Percentiles rank a stretch among this genome's conserved stretches.
Conservation (phyloP, 2,797 vertebrate species). For the Loris lydekkerianus region DNA sequence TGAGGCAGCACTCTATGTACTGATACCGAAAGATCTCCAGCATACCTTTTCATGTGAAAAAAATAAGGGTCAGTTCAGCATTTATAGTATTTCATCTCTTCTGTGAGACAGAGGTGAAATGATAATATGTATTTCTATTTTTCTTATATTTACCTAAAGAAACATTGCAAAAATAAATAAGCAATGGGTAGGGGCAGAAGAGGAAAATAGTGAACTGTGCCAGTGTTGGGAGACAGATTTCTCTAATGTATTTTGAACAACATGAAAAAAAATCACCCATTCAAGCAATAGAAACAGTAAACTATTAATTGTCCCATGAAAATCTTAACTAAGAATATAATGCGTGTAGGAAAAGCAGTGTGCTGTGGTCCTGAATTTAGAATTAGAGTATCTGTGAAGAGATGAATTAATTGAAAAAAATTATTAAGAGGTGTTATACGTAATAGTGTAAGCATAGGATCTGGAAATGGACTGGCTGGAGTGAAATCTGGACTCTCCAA, state of each 20-base stretch:
- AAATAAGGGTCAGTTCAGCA: neutral
- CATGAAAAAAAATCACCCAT: neutral
- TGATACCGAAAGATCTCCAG: neutral
- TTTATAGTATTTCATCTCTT: neutral
- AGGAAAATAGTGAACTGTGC: neutral
- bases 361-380: neutral
- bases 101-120: neutral
- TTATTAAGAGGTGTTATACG: neutral
- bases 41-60: neutral
- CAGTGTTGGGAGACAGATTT: neutral
- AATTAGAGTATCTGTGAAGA: neutral
- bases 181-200: neutral
- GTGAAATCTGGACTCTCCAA: neutral
- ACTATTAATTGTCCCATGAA: neutral
- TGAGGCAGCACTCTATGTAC: neutral
- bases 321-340: neutral
- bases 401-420: neutral
- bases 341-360: neutral
- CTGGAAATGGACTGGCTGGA: neutral
- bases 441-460: neutral
- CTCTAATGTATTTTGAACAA: slow-evolving; percentile 14
- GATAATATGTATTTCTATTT: neutral
- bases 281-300: neutral
- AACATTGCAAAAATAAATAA: neutral
- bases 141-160: slow-evolving; percentile 12